These are phyloP conservation scores for Bicyclus anynana DNA, from an alignment of 1,140 invertebrate species.

Conservation along the genomic window DNA sequence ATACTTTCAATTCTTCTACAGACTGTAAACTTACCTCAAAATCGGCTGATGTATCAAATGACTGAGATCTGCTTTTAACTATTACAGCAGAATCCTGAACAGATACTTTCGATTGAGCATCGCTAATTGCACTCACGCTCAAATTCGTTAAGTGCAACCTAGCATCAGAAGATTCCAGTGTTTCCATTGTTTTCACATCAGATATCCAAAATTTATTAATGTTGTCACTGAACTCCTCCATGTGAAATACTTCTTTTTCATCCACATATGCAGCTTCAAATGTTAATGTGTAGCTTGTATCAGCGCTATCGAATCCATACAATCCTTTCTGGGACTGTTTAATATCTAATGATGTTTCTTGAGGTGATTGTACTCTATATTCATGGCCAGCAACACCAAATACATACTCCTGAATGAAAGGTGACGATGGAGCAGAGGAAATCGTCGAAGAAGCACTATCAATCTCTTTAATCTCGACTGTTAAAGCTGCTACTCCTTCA, in stretches of 20 bases:
- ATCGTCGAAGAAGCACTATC: conserved; percentile 6
- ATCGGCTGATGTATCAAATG: not conserved
- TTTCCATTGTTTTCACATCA: not conserved
- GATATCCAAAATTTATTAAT: conserved; percentile 6
- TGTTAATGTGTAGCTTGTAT: conserved; percentile 1
- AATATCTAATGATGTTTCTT: not conserved
- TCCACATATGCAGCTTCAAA: not conserved
- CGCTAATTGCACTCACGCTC: not conserved
- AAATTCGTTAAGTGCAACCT: not conserved
- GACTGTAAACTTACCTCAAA: not conserved
- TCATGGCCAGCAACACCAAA: conserved; percentile 36
- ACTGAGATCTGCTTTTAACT: not conserved
- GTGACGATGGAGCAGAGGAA: conserved; percentile 14
- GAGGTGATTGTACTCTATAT: conserved; percentile 2
- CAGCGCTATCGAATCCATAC: not conserved
- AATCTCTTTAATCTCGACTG: not conserved
- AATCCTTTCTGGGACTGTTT: not conserved
- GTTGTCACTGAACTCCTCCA: not conserved
- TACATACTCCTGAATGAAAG: conserved; percentile 58
- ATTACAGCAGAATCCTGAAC: not conserved
- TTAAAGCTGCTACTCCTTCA: not conserved
- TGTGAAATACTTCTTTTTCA: not conserved
- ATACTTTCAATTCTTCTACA: not conserved
- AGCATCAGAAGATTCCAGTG: not conserved
- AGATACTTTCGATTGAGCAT: not conserved